These are phyloP conservation scores for Xiphorhynchus elegans DNA, from an alignment of 2,113 vertebrate genomes.

Conservation along the genomic window DNA sequence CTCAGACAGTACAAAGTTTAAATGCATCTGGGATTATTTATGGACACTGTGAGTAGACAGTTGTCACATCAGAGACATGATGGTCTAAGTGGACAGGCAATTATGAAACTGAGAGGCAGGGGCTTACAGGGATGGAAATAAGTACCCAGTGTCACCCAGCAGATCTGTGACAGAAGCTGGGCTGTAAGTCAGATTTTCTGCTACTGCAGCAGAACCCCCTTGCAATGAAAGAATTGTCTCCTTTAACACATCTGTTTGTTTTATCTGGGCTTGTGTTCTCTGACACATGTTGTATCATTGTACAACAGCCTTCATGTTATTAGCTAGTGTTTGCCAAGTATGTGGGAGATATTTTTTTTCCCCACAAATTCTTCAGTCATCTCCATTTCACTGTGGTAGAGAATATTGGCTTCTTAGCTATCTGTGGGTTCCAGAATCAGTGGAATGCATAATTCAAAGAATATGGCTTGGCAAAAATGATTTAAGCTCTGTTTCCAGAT, in stretches of 20 bases:
- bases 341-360: not conserved
- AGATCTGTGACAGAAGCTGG: not conserved
- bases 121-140: not conserved
- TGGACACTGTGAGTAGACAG: not conserved
- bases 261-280: not conserved
- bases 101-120: not conserved
- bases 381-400: not conserved
- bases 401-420: not conserved
- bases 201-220: fast-evolving
- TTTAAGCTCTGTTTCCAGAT: not conserved
- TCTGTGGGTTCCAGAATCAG: not conserved
- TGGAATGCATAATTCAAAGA: conserved; percentile 13
- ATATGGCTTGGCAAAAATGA: not conserved
- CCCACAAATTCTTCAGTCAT: not conserved
- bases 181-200: not conserved
- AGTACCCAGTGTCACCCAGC: not conserved
- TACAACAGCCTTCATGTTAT: not conserved
- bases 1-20: not conserved
- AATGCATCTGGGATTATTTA: not conserved
- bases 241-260: not conserved
- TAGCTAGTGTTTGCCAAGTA: not conserved
- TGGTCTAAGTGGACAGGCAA: not conserved
- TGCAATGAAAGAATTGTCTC: not conserved
- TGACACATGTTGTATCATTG: not conserved
- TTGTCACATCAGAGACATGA: not conserved